Percentiles rank a stretch among this genome's conserved stretches.
These are phyloP conservation scores for Auanema freiburgensis DNA, from an alignment of 2,888 invertebrate species.

Conservation along the genomic window DNA sequence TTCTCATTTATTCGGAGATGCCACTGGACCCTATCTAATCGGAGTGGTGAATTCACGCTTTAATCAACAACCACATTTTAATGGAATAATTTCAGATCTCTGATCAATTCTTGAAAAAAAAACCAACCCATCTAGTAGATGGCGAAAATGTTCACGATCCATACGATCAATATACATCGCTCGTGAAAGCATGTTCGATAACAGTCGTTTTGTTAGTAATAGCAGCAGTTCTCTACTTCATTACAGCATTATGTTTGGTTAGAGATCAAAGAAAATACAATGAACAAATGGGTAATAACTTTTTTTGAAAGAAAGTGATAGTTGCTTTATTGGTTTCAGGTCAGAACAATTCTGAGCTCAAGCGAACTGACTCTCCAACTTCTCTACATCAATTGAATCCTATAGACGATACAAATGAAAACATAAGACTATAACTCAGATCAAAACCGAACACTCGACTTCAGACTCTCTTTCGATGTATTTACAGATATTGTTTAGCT, in stretches of 20 bases:
- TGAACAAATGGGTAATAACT: conserved; percentile 32
- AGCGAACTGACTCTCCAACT: conserved; percentile 8
- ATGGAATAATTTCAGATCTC: conserved; percentile 39
- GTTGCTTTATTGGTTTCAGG: not conserved
- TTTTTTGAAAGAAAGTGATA: not conserved
- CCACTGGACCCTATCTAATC: conserved; percentile 93
- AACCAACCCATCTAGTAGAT: conserved; percentile 1
- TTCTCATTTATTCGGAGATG: conserved; percentile 97
- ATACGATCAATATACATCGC: conserved; percentile 37
- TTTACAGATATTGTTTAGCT: not conserved
- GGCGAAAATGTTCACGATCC: conserved; percentile 15
- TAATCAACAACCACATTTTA: not conserved
- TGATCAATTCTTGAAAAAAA: conserved; percentile 48
- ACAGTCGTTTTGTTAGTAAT: conserved; percentile 34
- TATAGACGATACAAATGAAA: not conserved
- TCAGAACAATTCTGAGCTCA: not conserved
- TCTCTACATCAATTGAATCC: conserved; percentile 4
- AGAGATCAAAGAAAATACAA: conserved; percentile 35
- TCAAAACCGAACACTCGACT: too few relatives aligned
- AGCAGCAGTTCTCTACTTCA: conserved; percentile 35
- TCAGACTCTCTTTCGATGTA: not conserved
- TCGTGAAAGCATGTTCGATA: conserved; percentile 33
- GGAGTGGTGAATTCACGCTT: conserved; percentile 69
- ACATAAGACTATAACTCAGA: not conserved
- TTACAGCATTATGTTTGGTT: conserved; percentile 33